A percentile compares a stretch with the other conserved stretches of the same genome.
phyloP scores from a whole-genome alignment of 53 echinoderm and acorn worm species.

The Patiria pectinifera region DNA sequence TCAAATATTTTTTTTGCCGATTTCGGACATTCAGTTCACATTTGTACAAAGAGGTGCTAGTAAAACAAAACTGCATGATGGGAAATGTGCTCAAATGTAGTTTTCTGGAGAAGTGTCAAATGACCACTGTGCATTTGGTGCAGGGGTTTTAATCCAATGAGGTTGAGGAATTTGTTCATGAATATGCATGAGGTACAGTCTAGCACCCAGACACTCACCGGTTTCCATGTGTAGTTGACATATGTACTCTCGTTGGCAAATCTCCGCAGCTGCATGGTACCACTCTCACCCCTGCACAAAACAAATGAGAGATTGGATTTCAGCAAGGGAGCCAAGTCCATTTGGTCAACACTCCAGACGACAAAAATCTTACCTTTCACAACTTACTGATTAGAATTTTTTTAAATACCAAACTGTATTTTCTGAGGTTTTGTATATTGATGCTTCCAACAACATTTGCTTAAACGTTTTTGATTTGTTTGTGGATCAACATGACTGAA shows the following conservation, averaged over 20 bases:
- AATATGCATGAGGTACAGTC: background rate
- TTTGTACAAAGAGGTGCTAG: no score
- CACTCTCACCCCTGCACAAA: conserved; percentile 79
- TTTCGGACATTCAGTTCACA: background rate
- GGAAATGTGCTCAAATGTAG: no score
- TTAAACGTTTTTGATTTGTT: background rate
- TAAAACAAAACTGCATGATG: background rate
- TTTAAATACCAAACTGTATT: background rate
- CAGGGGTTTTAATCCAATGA: background rate
- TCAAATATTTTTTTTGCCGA: background rate
- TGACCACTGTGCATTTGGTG: no score
- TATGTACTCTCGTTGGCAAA: conserved; percentile 67
- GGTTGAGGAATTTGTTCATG: background rate
- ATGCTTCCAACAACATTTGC: background rate
- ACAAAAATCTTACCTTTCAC: background rate
- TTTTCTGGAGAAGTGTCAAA: no score
- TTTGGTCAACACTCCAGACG: background rate
- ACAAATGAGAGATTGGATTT: background rate
- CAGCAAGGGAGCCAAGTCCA: background rate
- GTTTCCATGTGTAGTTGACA: conserved; percentile 81
- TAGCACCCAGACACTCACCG: conserved; percentile 66
- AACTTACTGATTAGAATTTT: background rate
- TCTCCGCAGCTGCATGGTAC: conserved; percentile 68
- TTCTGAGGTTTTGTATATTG: background rate
- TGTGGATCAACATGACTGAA: background rate